phyloP scores from a whole-genome alignment of 2,113 vertebrate genomes.

The Alces alces region DNA sequence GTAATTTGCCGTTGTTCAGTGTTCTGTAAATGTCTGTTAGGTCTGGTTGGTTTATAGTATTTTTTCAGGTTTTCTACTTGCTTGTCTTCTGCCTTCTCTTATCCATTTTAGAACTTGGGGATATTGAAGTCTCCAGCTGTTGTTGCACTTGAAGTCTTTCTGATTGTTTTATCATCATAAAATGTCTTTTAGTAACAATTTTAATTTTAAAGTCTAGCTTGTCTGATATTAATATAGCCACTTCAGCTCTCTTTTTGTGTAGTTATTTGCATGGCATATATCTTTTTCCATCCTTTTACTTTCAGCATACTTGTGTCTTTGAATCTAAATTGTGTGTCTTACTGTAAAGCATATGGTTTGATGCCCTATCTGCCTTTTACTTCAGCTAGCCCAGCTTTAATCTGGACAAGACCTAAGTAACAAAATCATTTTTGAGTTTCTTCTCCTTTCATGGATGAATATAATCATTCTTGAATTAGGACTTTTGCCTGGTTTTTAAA shows the following conservation, averaged over 20 bases:
- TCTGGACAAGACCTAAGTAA: conserved; percentile 5
- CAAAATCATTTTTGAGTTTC: neutral
- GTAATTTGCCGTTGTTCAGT: neutral
- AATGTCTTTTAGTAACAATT: neutral
- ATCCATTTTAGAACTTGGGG: neutral
- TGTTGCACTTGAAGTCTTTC: neutral
- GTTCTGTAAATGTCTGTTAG: neutral
- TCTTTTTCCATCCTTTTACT: neutral
- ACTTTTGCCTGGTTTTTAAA: neutral
- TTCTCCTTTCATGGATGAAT: neutral
- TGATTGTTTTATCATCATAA: neutral
- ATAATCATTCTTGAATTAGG: neutral
- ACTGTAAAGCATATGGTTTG: neutral
- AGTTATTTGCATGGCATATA: neutral
- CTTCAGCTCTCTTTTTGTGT: neutral
- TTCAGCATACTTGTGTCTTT: conserved; percentile 16
- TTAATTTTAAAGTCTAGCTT: neutral
- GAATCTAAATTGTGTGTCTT: neutral
- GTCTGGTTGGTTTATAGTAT: neutral
- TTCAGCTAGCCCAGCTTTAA: neutral
- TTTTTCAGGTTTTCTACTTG: neutral
- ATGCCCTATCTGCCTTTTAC: neutral
- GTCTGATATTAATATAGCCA: neutral
- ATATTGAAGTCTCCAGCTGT: neutral
- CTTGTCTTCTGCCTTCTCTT: neutral